These are phyloP conservation scores for Papilio elwesi DNA, from an alignment of 2,888 invertebrate species.

Conservation along the genomic window DNA sequence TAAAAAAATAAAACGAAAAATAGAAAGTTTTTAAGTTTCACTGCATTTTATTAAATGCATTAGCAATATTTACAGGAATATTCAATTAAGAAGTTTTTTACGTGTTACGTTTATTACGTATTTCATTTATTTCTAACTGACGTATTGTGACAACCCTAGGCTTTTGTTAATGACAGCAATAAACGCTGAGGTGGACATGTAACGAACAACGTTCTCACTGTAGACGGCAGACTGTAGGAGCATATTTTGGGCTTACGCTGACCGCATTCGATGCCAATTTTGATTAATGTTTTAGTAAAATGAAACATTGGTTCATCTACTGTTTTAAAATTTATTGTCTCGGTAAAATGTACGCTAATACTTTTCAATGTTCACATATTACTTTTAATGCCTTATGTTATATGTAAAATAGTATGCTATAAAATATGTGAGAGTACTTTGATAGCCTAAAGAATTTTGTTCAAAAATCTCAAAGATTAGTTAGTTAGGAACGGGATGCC, in stretches of 20 bases:
- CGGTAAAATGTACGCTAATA: background rate
- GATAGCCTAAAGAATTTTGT: too few species aligned
- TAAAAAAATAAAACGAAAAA: too few species aligned
- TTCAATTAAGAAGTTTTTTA: too few species aligned
- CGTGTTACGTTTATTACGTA: too few species aligned
- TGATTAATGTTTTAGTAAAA: slow-evolving; percentile 21
- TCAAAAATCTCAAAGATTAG: too few species aligned
- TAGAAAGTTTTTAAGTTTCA: background rate
- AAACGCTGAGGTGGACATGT: slow-evolving; percentile 23
- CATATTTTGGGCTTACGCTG: slow-evolving; percentile 26
- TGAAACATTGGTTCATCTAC: background rate
- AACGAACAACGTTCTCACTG: slow-evolving; percentile 19
- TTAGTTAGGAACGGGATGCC: too few species aligned
- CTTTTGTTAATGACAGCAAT: slow-evolving; percentile 19
- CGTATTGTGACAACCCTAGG: slow-evolving; percentile 13
- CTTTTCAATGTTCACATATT: too few species aligned
- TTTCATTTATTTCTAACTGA: background rate
- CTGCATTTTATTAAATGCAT: background rate
- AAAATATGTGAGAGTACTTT: too few species aligned
- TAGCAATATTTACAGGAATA: too few species aligned
- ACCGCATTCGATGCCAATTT: slow-evolving; percentile 26
- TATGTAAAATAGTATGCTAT: too few species aligned
- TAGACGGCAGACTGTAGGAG: slow-evolving; percentile 7
- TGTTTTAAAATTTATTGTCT: background rate
- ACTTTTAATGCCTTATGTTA: too few species aligned